These are phyloP conservation scores for Schizotus pectinicornis DNA, from an alignment of 2,888 invertebrate species.

Conservation along the genomic window DNA sequence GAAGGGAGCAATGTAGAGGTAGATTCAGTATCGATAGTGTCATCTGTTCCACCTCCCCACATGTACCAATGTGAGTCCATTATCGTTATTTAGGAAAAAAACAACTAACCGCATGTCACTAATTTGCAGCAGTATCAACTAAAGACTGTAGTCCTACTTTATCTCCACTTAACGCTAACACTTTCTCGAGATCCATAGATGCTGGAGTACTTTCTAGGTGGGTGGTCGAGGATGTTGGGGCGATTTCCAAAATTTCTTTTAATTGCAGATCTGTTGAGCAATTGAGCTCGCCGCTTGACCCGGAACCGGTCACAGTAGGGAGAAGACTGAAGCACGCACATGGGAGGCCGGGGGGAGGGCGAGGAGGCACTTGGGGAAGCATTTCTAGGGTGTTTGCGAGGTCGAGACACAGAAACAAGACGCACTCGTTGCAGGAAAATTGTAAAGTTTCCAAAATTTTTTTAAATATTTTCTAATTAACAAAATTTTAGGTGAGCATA, in stretches of 20 bases:
- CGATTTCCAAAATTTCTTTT: no score
- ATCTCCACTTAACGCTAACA: constrained; percentile 78
- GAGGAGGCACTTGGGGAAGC: constrained; percentile 88
- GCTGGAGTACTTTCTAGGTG: constrained; percentile 70
- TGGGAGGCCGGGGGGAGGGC: constrained; percentile 61
- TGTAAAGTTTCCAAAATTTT: no score
- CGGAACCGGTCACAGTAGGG: constrained; percentile 62
- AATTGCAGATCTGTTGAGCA: constrained; percentile 77
- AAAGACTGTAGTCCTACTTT: constrained; percentile 85
- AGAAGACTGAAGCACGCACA: constrained; percentile 52
- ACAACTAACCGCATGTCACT: constrained; percentile 13
- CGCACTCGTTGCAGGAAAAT: constrained; percentile 70
- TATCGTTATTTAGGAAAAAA: constrained; percentile 1
- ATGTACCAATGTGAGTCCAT: constrained; percentile 74
- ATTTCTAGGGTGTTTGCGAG: constrained; percentile 90
- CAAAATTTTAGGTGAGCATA: constrained; percentile 52
- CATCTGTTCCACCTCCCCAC: constrained; percentile 70
- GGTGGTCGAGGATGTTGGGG: constrained; percentile 32
- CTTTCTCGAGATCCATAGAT: constrained; percentile 78
- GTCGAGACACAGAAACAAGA: constrained; percentile 81
- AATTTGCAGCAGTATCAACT: constrained; percentile 69
- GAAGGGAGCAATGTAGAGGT: constrained; percentile 70
- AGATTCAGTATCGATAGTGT: constrained; percentile 74
- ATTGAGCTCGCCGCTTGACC: constrained; percentile 78
- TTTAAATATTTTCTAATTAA: constrained; percentile 49